phyloP scores from a whole-genome alignment of 2,797 vertebrate species.

The Holocentrus rufus region DNA sequence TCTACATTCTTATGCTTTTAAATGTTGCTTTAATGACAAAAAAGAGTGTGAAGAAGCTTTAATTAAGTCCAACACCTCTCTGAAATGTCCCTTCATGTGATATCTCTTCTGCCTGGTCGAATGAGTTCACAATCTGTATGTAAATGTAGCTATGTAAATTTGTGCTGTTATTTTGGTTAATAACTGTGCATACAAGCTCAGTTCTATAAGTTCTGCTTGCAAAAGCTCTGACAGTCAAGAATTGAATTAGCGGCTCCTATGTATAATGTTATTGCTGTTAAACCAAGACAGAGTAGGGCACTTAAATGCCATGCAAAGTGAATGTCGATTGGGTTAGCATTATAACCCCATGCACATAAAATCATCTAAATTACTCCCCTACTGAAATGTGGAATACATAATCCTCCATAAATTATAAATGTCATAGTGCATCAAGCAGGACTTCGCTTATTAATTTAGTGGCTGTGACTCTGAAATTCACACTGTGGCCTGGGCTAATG shows the following conservation, averaged over 20 bases:
- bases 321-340: conserved; percentile 36
- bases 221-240: conserved; percentile 12
- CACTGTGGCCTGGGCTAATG: conserved; percentile 46
- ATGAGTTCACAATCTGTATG: conserved; percentile 44
- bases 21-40: conserved; percentile 20
- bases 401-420: conserved; percentile 58
- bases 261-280: conserved; percentile 40
- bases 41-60: conserved; percentile 21
- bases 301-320: conserved; percentile 43
- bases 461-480: conserved; percentile 42
- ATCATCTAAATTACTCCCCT: conserved; percentile 44
- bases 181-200: background rate
- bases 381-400: conserved; percentile 48
- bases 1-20: background rate
- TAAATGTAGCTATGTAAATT: background rate
- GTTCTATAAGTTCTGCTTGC: conserved; percentile 18
- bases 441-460: conserved; percentile 64
- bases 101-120: conserved; percentile 12
- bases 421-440: conserved; percentile 43
- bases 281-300: conserved; percentile 21
- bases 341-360: conserved; percentile 36
- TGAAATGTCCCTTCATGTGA: conserved; percentile 26
- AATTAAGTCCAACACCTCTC: conserved; percentile 25
- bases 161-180: conserved; percentile 7
- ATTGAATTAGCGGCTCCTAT: conserved; percentile 19